Evolutionary conservation across 2,113 vertebrate genomes (phyloP).

Genomic region (Limanda limanda): DNA sequence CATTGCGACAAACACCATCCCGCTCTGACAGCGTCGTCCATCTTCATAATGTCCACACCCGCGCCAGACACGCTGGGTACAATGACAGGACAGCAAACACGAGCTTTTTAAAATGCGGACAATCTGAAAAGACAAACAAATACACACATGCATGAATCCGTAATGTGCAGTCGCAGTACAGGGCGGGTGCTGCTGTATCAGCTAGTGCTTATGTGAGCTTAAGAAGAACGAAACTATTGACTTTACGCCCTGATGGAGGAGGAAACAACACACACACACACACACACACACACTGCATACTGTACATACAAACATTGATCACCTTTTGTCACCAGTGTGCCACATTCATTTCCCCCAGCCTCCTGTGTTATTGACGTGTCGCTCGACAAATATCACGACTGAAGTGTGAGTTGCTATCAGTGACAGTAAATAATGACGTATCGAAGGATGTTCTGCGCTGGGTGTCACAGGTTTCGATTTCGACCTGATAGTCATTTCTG

Average conservation of each 20-base stretch:
- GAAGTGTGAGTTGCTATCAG: not conserved
- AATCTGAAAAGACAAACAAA: constrained; percentile 22
- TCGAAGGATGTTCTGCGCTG: not conserved
- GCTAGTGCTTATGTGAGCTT: not conserved
- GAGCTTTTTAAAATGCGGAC: constrained; percentile 10
- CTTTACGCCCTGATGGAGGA: not conserved
- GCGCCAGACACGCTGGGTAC: constrained; percentile 36
- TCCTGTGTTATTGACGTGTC: not conserved
- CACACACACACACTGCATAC: not conserved
- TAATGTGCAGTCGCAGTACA: not conserved
- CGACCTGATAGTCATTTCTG: not conserved
- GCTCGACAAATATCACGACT: not conserved
- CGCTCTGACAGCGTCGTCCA: constrained; percentile 69
- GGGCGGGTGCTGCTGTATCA: not conserved
- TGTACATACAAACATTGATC: constrained; percentile 39
- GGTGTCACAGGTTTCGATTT: not conserved
- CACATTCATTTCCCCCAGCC: constrained; percentile 17
- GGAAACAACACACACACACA: not conserved
- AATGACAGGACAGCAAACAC: constrained; percentile 49
- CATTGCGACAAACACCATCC: constrained; percentile 69
- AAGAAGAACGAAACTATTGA: not conserved
- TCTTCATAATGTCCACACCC: constrained; percentile 73
- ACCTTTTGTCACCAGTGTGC: constrained; percentile 21
- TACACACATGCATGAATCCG: not conserved
- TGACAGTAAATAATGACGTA: constrained; percentile 2